Conservation (phyloP, 2,888 invertebrate genomes). For the Hydrotaea cyrtoneurina region DNA sequence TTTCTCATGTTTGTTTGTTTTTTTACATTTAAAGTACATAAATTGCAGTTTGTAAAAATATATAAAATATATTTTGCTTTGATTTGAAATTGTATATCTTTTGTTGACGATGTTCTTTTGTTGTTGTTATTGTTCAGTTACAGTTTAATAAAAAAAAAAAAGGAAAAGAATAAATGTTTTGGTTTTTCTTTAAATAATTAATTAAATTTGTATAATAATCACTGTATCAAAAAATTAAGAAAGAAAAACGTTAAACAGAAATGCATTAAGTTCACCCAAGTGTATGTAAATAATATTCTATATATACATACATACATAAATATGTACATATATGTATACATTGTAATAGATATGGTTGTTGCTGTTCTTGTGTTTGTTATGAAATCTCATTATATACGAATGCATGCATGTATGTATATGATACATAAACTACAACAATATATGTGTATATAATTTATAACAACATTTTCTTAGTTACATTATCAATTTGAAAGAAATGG, state of each 20-base stretch:
- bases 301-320: background rate
- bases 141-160: background rate
- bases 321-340: slow-evolving; percentile 20
- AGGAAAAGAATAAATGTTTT: background rate
- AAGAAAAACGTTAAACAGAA: slow-evolving; percentile 50
- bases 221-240: slow-evolving; percentile 44
- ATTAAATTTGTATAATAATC: slow-evolving; percentile 27
- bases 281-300: background rate
- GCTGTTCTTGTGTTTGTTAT: background rate
- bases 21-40: slow-evolving; percentile 60
- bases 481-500: background rate
- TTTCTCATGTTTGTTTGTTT: background rate
- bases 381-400: background rate
- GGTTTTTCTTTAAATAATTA: background rate
- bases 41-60: slow-evolving; percentile 54
- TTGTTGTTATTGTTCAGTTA: slow-evolving; percentile 15
- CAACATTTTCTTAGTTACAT: background rate
- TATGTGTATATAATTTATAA: background rate
- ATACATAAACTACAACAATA: slow-evolving; percentile 31
- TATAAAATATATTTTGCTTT: slow-evolving; percentile 39
- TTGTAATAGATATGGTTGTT: background rate
- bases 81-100: slow-evolving; percentile 41
- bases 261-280: slow-evolving; percentile 62
- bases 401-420: slow-evolving; percentile 25
- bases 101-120: slow-evolving; percentile 16